These are phyloP conservation scores for Trinectes maculatus DNA, from an alignment of 2,113 vertebrate genomes.

Conservation along the genomic window DNA sequence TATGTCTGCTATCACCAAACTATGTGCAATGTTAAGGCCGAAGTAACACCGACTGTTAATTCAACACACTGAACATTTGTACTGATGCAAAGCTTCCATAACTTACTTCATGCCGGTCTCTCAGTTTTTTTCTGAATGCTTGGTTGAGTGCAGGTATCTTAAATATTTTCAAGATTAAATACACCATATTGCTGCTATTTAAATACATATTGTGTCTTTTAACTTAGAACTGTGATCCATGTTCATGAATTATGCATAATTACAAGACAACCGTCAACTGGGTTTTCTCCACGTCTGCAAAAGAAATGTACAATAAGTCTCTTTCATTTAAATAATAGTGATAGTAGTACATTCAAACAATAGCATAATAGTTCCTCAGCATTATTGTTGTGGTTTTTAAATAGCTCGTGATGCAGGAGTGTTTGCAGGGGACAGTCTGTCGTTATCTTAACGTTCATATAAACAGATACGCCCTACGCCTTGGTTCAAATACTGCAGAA, in stretches of 20 bases:
- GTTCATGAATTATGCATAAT: constrained; percentile 63
- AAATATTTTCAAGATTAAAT: constrained; percentile 83
- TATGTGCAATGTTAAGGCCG: constrained; percentile 51
- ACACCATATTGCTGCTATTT: constrained; percentile 78
- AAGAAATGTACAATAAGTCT: constrained; percentile 73
- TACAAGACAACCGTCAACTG: constrained; percentile 69
- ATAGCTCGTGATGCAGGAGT: constrained; percentile 72
- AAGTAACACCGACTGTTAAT: constrained; percentile 63
- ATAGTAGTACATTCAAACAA: constrained; percentile 81
- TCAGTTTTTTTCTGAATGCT: constrained; percentile 63
- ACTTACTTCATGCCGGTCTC: constrained; percentile 55
- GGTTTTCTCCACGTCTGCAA: constrained; percentile 74
- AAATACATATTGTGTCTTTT: constrained; percentile 81
- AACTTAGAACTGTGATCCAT: constrained; percentile 79
- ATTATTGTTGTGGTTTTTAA: constrained; percentile 78
- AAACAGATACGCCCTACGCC: constrained; percentile 42
- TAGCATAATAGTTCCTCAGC: constrained; percentile 75
- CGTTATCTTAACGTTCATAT: constrained; percentile 22
- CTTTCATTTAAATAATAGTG: constrained; percentile 82
- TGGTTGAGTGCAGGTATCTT: constrained; percentile 73
- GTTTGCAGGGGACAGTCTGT: constrained; percentile 42
- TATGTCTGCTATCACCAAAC: constrained; percentile 51
- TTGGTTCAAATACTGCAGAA: constrained; percentile 54
- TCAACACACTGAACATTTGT: constrained; percentile 65
- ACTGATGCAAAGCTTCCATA: constrained; percentile 62